phyloP scores from a whole-genome alignment of 2,888 invertebrate genomes.

The Lasioglossum oenotherae region DNA sequence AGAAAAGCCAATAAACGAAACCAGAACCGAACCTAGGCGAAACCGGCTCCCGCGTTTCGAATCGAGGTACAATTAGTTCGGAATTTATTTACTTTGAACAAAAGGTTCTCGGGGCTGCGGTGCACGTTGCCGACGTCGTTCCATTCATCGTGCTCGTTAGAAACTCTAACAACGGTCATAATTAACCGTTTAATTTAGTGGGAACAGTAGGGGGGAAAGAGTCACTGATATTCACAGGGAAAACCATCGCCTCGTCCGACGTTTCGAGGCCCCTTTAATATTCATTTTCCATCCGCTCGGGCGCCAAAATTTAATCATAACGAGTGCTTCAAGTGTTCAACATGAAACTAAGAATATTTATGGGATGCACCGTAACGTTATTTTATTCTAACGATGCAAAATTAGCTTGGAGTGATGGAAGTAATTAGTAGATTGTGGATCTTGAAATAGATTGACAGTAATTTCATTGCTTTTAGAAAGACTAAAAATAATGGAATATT shows the following conservation, averaged over 20 bases:
- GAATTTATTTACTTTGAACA: constrained; percentile 14
- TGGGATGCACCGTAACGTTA: neutral
- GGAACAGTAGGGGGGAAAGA: neutral
- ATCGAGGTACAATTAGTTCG: constrained; percentile 31
- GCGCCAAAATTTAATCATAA: neutral
- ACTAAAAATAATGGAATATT: neutral
- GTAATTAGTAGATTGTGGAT: neutral
- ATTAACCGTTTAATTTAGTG: constrained; percentile 42
- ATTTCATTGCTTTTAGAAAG: neutral
- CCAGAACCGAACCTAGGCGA: neutral
- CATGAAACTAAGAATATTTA: neutral
- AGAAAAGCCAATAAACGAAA: neutral
- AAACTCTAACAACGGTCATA: constrained; percentile 26
- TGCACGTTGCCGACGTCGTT: neutral
- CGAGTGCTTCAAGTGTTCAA: neutral
- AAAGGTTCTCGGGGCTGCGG: neutral
- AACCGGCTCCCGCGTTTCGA: constrained; percentile 1
- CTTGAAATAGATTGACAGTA: neutral
- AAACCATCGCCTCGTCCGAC: neutral
- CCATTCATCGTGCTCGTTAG: constrained; percentile 26
- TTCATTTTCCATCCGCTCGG: neutral
- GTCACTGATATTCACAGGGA: constrained; percentile 8
- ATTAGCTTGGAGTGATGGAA: neutral
- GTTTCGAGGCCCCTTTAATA: constrained; percentile 17
- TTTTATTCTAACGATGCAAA: neutral